Evolutionary conservation across 2,888 invertebrate genomes (phyloP), one percentile per base, ranked within the genome.

Genomic region (Drosophila mimetica): DNA sequence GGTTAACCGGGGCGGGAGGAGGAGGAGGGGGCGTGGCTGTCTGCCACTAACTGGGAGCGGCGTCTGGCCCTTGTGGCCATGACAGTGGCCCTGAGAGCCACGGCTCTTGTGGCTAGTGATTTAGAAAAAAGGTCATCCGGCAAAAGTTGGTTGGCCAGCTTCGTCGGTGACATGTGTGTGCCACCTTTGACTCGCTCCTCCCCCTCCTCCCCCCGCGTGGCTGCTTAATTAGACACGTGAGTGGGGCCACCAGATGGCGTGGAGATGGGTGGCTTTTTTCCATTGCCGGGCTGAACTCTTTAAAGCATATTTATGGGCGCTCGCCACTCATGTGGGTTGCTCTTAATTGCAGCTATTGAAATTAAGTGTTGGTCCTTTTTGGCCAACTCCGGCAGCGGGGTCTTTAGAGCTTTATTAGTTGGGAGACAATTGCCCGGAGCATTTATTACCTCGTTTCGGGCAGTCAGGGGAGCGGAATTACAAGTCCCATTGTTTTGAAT

Each of bases 291-390:
- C 53, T 60, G 60, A 87, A 77, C 65, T 86, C 83, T 82, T 88
- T 86, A 88, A 87, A 58, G 77, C 83, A 86, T 79, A 76, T 82
- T 82, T 79, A 79, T 74, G 66, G 73, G 55, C 25, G 36, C 39
- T 20, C 34, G 30, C 63, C 42, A 20, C 37, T 54, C 71, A 59
- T 76, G 67, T 78, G 87, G 79, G 79, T 41, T 60, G 58, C 59
- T 79, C 77, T 83, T 83, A 83, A 83, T 88, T 83, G 88, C 80
- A 66, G 77, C 82, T 88, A 83, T 88, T 88, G 86, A 83, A 83
- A 83, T 82, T 88, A 83, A 83, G 86, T 88, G 82, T 73, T 37
- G 73, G 72, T 71, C 86, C 71, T 66, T 79, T 88, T 75, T 32
- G 67, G 63, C 48, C 59, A 64, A 48, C 54, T 37, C 66, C 18